Base-by-base conservation (phyloP, 2,888 invertebrate genomes). In the Mesochorus sp. region DNA sequence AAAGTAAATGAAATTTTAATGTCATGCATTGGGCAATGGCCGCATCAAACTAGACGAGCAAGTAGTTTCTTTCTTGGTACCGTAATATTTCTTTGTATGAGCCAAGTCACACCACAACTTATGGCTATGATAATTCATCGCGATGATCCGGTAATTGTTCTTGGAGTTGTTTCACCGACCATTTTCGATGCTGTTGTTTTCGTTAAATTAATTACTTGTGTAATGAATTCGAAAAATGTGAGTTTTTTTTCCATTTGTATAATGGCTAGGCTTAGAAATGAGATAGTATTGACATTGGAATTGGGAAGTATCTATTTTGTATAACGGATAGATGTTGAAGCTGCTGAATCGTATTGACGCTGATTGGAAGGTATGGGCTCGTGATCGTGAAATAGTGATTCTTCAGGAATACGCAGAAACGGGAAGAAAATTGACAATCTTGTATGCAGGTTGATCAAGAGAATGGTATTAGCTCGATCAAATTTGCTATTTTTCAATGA, bases 11-110 rank as follows among this genome's bases (percentile, higher is more conserved):
- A 53, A 64, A 44, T 74, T 5, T 74, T 78, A 12, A 34, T 78
- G 64, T 44, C 49, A 10, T 17, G 6, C 6, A 59, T 70, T 19
- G 78, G 78, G 14, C 70, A 47, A 51, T 78, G 78, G 78, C 78
- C 78, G 10, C 66, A 59, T 44, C 78, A 78, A 17, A 24, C 12
- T 19, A 57, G 3, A 26, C 19, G 28, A 3, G 4, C 4, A 14
- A 70, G 74, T 17, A 8, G 24, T 0, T 0, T 12, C 4, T 47
- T 24, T 24, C 28, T 68, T 6, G n/a, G 34, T 4, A 0, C 68
- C 28, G n/a, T 49, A 26, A 0, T 49, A 1, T 61, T 67, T n/a
- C 17, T 73, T 2, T 61, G 21, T 31, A 10, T 10, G 10, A 42
- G 17, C 17, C 62, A 68, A 62, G 42, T 61, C 17, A 28, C 49